Conservation (phyloP, 1,140 invertebrate species). For the Zaprionus africanus region DNA sequence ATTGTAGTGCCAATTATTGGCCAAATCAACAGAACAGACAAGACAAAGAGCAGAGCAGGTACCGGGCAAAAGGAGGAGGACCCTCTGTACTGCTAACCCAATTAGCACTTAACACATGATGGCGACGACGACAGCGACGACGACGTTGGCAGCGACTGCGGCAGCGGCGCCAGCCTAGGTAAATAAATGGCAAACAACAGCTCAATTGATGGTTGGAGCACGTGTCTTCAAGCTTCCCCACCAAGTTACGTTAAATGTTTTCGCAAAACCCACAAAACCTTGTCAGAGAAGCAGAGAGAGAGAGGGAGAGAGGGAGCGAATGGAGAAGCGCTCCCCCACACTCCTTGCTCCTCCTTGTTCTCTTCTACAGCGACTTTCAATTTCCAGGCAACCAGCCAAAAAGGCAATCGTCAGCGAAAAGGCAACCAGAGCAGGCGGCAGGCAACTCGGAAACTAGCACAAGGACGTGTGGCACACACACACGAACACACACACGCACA, state of each 20-base stretch:
- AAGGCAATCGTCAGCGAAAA: constrained; percentile 74
- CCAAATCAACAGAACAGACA: constrained; percentile 16
- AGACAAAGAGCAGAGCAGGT: neutral
- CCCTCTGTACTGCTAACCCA: constrained; percentile 60
- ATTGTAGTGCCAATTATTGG: constrained; percentile 50
- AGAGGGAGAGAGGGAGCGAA: neutral
- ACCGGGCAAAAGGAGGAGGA: neutral
- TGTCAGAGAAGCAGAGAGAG: neutral
- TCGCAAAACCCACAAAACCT: constrained; percentile 23
- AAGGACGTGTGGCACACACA: constrained; percentile 65
- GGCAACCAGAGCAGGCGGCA: constrained; percentile 58
- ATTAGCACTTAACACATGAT: constrained; percentile 79
- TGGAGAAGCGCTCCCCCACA: neutral
- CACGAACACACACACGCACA: constrained; percentile 6
- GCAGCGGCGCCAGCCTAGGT: constrained; percentile 44
- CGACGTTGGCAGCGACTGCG: neutral
- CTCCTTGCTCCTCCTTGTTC: neutral
- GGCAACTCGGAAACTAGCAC: constrained; percentile 75
- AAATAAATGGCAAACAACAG: constrained; percentile 78
- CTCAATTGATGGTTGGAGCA: constrained; percentile 77
- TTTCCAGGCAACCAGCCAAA: constrained; percentile 72
- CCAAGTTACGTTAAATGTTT: constrained; percentile 71
- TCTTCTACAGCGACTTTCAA: constrained; percentile 63
- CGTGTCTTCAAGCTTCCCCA: constrained; percentile 59
- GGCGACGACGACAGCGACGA: neutral